Base-by-base conservation (phyloP, 2,797 vertebrate genomes). In the Yasuhikotakia modesta region DNA sequence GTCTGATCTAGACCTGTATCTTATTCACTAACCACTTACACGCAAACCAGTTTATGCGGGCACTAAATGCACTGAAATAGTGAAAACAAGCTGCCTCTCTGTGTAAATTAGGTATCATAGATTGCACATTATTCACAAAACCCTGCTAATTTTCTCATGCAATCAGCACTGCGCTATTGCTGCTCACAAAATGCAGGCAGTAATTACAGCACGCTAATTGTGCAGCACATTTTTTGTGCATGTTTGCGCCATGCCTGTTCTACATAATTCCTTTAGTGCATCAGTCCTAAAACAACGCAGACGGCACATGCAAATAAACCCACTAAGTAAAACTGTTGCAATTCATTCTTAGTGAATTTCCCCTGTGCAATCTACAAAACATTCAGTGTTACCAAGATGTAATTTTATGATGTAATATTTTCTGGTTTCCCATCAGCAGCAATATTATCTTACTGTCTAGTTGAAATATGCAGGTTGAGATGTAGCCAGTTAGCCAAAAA, bases 401-500 rank as follows among this genome's bases (percentile, higher is more conserved):
- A 0, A 22, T 39, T 73, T 35, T 22, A 35, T 52, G n/a, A 32
- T 30, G 30, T 21, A 16, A 13, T 17, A 16, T 43, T 39, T 19
- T 73, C 24, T 17, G 12, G 2, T 12, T 50, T 60, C 0, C 1
- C 58, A 64, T 22, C 5, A 21, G 13, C 46, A 35, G 27, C 35
- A 6, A 64, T 57, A 10, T 13, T 22, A 19, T 55, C 8, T 22
- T 24, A 71, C 10, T 45, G 55, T 71, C 10, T 46, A 19, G 5
- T 39, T 30, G 22, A 72, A n/a, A 72, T 72, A 14, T 48, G 57
- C 43, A 21, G 32, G 30, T 48, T 48, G 45, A 16, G 17, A 30
- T 45, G 58, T 46, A 48, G 17, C 43, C 22, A 61, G 35, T 70
- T 70, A 67, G 67, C 61, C 61, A 60, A 65, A 79, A 81, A 6